Conservation (phyloP, 2,113 vertebrate species). For the Protobothrops flavoviridis region DNA sequence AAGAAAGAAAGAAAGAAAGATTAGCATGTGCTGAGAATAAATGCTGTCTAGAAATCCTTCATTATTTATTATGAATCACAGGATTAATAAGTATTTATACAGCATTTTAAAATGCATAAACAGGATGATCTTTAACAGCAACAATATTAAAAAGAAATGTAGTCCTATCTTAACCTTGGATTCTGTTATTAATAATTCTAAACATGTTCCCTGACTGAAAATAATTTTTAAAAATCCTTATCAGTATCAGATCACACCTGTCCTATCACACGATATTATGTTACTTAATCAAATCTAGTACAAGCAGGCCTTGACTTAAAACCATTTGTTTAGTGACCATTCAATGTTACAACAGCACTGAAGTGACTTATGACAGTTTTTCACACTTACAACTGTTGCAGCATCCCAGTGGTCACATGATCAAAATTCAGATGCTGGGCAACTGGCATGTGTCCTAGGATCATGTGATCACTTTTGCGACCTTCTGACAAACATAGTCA, state of each 20-base stretch:
- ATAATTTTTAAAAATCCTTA: background rate
- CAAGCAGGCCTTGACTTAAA: background rate
- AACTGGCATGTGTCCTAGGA: background rate
- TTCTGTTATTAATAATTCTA: background rate
- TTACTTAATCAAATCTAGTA: background rate
- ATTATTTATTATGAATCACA: background rate
- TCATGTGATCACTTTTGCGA: background rate
- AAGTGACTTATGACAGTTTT: background rate
- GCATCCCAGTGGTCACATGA: background rate
- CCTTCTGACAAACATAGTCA: background rate
- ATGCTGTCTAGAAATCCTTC: slow-evolving; percentile 8
- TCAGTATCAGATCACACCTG: background rate
- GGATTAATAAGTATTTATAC: background rate
- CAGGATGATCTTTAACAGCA: background rate
- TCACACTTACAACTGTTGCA: background rate
- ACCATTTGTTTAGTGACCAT: background rate
- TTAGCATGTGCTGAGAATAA: slow-evolving; percentile 37
- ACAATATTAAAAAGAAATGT: background rate
- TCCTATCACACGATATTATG: background rate
- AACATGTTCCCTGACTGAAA: background rate
- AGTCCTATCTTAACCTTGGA: background rate
- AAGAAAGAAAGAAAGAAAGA: background rate
- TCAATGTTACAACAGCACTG: background rate
- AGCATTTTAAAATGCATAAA: background rate
- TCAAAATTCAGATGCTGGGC: background rate